A percentile compares a stretch with the other conserved stretches of the same genome.
Evolutionary conservation across 2,888 invertebrate species (phyloP).

Genomic region (Anoncus sp.): DNA sequence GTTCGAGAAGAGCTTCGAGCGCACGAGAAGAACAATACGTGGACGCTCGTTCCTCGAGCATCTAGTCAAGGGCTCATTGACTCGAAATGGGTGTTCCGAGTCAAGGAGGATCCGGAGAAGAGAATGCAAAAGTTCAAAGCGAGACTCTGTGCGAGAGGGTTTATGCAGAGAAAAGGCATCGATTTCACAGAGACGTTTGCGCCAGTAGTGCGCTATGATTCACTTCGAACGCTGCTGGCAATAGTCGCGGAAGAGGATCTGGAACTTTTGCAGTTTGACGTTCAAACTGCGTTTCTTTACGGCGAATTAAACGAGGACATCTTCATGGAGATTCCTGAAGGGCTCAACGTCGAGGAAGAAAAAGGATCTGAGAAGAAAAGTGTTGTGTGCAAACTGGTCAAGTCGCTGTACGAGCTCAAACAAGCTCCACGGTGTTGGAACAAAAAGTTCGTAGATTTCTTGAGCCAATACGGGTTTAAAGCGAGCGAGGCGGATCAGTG

Average conservation of each 20-base stretch:
- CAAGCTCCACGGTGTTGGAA: slow-evolving; percentile 22
- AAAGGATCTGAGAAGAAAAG: too few species aligned
- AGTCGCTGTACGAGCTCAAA: slow-evolving; percentile 23
- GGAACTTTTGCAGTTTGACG: slow-evolving; percentile 30
- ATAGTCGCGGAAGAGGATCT: neutral
- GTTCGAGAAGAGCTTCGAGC: slow-evolving; percentile 13
- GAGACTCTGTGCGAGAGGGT: neutral
- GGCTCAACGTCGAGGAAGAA: slow-evolving; percentile 28
- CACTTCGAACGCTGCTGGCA: slow-evolving; percentile 21
- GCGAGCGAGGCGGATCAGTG: too few species aligned
- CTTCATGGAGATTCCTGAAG: slow-evolving; percentile 21
- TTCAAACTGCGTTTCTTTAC: slow-evolving; percentile 14
- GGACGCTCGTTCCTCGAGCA: neutral
- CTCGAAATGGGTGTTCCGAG: slow-evolving; percentile 29
- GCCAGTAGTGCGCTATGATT: slow-evolving; percentile 30
- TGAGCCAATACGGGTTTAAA: too few species aligned
- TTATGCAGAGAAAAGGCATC: slow-evolving; percentile 1
- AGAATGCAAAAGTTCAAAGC: neutral
- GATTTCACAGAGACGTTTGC: slow-evolving; percentile 13
- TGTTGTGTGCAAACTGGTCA: slow-evolving; percentile 21
- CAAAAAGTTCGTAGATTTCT: too few species aligned
- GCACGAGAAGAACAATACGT: neutral
- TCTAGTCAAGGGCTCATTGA: neutral
- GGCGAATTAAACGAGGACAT: slow-evolving; percentile 24
- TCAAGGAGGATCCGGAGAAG: slow-evolving; percentile 21